Conservation (phyloP, 2,113 vertebrate species). For the Meleagris gallopavo region DNA sequence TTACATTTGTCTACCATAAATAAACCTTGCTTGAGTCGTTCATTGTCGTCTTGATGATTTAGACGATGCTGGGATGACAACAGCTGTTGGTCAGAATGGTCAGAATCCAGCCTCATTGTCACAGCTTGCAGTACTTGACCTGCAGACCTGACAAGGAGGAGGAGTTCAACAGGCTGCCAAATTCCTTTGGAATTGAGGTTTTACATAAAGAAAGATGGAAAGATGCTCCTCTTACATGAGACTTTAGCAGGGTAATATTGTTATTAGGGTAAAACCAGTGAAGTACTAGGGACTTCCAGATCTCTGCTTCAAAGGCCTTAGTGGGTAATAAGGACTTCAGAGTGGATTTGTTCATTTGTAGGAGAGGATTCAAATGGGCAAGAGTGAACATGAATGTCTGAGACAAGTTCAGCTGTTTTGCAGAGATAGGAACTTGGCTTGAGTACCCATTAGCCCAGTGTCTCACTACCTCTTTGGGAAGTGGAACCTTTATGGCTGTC, state of each 20-base stretch:
- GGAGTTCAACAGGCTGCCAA: constrained; percentile 52
- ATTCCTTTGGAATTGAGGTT: constrained; percentile 51
- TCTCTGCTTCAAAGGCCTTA: not conserved
- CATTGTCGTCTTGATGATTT: constrained; percentile 57
- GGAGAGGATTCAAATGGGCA: not conserved
- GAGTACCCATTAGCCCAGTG: not conserved
- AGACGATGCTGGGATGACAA: constrained; percentile 61
- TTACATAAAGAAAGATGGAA: not conserved
- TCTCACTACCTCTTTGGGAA: not conserved
- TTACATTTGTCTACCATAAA: constrained; percentile 66
- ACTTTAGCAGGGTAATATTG: not conserved
- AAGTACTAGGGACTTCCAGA: not conserved
- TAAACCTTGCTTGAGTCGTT: constrained; percentile 63
- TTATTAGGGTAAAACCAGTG: not conserved
- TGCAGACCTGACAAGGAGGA: constrained; percentile 62
- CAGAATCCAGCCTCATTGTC: constrained; percentile 59
- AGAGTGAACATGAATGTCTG: not conserved
- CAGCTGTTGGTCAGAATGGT: constrained; percentile 66
- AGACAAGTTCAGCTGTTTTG: not conserved
- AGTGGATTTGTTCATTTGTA: not conserved
- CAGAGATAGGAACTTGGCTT: not conserved
- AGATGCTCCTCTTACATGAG: not conserved
- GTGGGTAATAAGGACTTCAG: not conserved
- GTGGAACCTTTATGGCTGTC: not conserved
- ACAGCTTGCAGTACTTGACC: constrained; percentile 70